These are phyloP conservation scores for Nothobranchius kuhntae DNA, from an alignment of 2,113 vertebrate genomes.

Conservation along the genomic window DNA sequence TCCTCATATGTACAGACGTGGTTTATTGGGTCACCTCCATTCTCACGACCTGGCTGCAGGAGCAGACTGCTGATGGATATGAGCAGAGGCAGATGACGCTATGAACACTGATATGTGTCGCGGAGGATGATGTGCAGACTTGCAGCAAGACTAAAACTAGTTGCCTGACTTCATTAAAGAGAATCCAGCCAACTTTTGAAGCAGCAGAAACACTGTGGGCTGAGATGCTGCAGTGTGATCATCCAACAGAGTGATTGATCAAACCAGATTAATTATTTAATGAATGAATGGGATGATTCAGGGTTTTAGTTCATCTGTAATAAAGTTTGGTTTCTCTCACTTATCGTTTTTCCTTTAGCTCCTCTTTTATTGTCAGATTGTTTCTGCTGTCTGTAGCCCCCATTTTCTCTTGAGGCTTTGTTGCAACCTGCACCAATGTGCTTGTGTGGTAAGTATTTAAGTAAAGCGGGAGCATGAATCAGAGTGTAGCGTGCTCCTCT, in stretches of 20 bases:
- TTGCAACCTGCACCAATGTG: too few species aligned
- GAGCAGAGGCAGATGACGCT: constrained; percentile 27
- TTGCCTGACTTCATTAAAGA: constrained; percentile 47
- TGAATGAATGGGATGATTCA: too few species aligned
- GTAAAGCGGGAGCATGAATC: too few species aligned
- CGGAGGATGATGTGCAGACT: constrained; percentile 17
- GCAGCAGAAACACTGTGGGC: constrained; percentile 3
- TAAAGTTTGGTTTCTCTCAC: too few species aligned
- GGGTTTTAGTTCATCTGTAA: too few species aligned
- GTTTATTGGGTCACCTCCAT: constrained; percentile 54
- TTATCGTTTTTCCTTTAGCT: too few species aligned
- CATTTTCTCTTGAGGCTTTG: too few species aligned
- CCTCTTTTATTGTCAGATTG: too few species aligned
- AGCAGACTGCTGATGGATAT: constrained; percentile 14
- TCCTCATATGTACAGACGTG: constrained; percentile 37
- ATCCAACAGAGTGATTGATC: not conserved
- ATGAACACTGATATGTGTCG: constrained; percentile 45
- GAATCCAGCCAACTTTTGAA: constrained; percentile 37
- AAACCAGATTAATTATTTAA: not conserved
- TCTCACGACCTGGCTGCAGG: constrained; percentile 34
- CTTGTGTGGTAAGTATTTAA: too few species aligned
- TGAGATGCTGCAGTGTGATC: constrained; percentile 15
- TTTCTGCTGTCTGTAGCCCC: too few species aligned
- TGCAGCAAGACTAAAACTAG: constrained; percentile 27
- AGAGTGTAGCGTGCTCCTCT: too few species aligned